Percentiles rank a stretch among this genome's conserved stretches.
These are phyloP conservation scores for Bellardia bayeri DNA, from an alignment of 2,888 invertebrate genomes.

Conservation along the genomic window DNA sequence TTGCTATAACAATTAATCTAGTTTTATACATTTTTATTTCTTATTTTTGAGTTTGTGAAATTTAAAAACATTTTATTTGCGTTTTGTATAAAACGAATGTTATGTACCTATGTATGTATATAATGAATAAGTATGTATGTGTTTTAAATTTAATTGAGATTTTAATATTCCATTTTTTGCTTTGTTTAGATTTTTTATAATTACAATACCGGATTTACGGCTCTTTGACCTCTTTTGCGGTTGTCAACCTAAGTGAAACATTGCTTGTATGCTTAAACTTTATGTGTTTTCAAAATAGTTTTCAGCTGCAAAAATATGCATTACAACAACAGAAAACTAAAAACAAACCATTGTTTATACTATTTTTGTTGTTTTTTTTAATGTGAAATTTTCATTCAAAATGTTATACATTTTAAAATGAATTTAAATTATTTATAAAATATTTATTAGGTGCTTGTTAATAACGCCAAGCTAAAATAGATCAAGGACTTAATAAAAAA, in stretches of 20 bases:
- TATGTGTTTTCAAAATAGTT: slow-evolving; percentile 1
- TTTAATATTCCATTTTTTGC: slow-evolving; percentile 57
- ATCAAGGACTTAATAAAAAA: slow-evolving; percentile 5
- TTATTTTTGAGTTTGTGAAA: slow-evolving; percentile 14
- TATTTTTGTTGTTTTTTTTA: background rate
- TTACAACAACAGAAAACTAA: background rate
- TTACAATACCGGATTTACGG: slow-evolving; percentile 76
- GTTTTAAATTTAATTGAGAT: slow-evolving; percentile 31
- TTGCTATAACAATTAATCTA: slow-evolving; percentile 60
- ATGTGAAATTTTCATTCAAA: background rate
- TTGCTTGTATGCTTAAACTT: slow-evolving; percentile 17
- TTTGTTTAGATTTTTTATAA: slow-evolving; percentile 50
- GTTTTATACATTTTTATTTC: slow-evolving; percentile 30
- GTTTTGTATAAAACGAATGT: background rate
- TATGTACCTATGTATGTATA: background rate
- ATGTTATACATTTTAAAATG: background rate
- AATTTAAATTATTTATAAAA: slow-evolving; percentile 5
- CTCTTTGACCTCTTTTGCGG: slow-evolving; percentile 74
- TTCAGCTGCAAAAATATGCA: background rate
- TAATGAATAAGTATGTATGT: background rate
- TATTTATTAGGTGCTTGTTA: background rate
- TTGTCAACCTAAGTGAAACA: slow-evolving; percentile 70
- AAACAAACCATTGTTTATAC: slow-evolving; percentile 2
- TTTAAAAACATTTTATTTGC: slow-evolving; percentile 30
- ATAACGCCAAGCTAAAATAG: background rate